phyloP scores from a whole-genome alignment of 2,888 invertebrate species.

The Gymnoscelis rufifasciata region DNA sequence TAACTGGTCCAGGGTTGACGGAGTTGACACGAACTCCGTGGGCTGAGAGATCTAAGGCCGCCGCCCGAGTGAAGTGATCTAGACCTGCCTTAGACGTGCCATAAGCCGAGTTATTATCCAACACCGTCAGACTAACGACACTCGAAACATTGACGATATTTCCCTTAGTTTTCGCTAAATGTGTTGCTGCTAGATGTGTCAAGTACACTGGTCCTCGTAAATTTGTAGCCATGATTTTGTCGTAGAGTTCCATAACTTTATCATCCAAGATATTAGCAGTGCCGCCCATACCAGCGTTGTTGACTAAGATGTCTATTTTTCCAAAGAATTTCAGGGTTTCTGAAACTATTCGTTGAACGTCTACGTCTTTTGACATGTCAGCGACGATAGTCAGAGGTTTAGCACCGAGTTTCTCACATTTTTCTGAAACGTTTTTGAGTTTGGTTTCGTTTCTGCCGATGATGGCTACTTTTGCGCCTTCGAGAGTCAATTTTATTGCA shows the following conservation, averaged over 20 bases:
- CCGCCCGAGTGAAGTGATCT: constrained; percentile 92
- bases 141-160: constrained; percentile 43
- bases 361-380: constrained; percentile 36
- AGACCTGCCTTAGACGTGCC: constrained; percentile 55
- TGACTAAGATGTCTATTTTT: constrained; percentile 38
- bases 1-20: no score
- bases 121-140: constrained; percentile 21
- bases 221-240: constrained; percentile 35
- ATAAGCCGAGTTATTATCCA: constrained; percentile 25
- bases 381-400: constrained; percentile 32
- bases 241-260: constrained; percentile 31
- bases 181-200: constrained; percentile 33
- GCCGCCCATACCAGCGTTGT: constrained; percentile 36
- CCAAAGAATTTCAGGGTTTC: constrained; percentile 29
- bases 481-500: constrained; percentile 31
- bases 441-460: constrained; percentile 32
- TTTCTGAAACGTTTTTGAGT: constrained; percentile 24
- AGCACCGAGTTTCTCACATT: constrained; percentile 20
- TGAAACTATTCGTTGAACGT: constrained; percentile 29
- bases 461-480: constrained; percentile 28
- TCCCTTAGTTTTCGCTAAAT: constrained; percentile 37
- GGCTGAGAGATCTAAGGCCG: no score
- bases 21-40: no score
- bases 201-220: constrained; percentile 33
- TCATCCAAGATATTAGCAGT: constrained; percentile 25